Conservation (phyloP, 2,888 invertebrate species). For the Clepsis dumicolana region DNA sequence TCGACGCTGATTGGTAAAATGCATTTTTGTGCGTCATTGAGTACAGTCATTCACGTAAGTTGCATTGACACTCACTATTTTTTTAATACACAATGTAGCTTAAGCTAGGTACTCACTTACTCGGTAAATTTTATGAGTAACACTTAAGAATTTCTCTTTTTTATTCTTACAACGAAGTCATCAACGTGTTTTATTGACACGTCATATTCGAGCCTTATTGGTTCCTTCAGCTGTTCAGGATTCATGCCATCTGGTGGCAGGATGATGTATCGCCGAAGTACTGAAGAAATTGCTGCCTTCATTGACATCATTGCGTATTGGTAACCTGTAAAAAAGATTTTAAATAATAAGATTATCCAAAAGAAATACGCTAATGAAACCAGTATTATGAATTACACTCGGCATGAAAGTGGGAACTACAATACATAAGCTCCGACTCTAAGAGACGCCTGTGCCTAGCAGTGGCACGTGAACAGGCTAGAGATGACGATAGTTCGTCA, state of each 20-base stretch:
- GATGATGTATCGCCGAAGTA: not conserved
- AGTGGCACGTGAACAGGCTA: no score
- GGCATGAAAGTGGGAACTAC: no score
- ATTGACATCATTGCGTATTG: slow-evolving; percentile 3
- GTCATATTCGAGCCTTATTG: not conserved
- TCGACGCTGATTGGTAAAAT: no score
- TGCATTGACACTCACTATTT: no score
- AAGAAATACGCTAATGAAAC: not conserved
- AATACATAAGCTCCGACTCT: no score
- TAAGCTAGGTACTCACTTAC: no score
- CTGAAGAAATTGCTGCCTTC: not conserved
- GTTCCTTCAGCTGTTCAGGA: not conserved
- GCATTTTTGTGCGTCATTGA: no score
- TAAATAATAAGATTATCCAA: not conserved
- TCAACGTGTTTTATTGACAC: not conserved
- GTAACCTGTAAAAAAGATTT: not conserved
- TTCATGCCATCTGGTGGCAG: not conserved
- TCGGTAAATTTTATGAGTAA: not conserved
- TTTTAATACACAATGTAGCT: no score
- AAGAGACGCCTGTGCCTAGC: no score
- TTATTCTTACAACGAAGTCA: slow-evolving; percentile 51
- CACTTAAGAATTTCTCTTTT: slow-evolving; percentile 27
- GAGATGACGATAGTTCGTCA: no score
- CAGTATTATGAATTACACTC: no score
- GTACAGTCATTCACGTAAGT: no score